phyloP scores from a whole-genome alignment of 2,113 vertebrate genomes.

The Myotis davidii region DNA sequence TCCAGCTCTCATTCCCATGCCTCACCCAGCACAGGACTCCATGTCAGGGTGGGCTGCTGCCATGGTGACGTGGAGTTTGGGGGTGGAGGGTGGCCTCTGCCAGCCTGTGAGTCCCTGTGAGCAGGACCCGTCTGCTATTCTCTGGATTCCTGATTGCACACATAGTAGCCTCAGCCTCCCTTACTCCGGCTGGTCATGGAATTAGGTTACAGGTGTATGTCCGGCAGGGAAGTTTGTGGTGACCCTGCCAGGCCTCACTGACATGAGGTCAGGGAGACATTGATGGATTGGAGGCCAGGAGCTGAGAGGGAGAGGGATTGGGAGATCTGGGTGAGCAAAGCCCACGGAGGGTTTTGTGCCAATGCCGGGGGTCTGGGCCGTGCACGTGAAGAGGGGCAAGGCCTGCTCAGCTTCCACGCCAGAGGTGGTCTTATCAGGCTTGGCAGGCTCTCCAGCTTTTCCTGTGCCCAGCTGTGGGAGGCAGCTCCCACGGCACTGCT shows the following conservation, averaged over 20 bases:
- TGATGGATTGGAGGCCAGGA: not conserved
- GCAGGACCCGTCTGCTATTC: not conserved
- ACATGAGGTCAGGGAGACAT: not conserved
- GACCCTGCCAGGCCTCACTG: not conserved
- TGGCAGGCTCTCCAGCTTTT: not conserved
- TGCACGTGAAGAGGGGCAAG: not conserved
- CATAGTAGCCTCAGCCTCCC: not conserved
- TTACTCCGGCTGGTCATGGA: not conserved
- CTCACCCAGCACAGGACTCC: not conserved
- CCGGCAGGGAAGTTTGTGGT: not conserved
- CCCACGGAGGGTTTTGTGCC: not conserved
- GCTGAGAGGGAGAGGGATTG: not conserved
- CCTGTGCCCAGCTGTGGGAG: not conserved
- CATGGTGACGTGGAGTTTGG: not conserved
- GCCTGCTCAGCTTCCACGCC: not conserved
- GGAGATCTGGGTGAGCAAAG: not conserved
- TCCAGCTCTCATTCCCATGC: not conserved
- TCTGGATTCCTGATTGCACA: not conserved
- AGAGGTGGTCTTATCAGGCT: not conserved
- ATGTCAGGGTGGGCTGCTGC: not conserved
- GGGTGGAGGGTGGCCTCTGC: not conserved
- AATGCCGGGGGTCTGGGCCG: not conserved
- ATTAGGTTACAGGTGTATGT: not conserved
- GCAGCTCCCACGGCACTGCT: not conserved
- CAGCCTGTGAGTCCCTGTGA: not conserved